Conservation (phyloP, 2,797 vertebrate genomes). For the Rhinatrema bivittatum region DNA sequence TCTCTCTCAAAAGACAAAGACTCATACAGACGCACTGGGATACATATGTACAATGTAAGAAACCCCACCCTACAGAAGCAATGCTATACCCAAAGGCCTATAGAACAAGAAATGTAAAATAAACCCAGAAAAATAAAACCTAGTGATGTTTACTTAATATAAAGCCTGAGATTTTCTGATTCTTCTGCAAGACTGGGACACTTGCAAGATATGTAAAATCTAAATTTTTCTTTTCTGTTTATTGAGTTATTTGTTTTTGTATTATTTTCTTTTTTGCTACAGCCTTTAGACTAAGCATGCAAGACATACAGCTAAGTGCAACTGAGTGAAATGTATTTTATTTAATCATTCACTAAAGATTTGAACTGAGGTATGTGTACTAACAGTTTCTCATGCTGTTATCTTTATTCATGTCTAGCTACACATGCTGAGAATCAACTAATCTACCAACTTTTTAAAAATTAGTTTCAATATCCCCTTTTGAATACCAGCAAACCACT, state of each 20-base stretch:
- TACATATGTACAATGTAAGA: conserved; percentile 86
- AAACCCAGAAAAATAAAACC: conserved; percentile 25
- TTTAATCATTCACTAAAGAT: conserved; percentile 90
- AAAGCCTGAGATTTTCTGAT: conserved; percentile 89
- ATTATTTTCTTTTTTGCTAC: conserved; percentile 68
- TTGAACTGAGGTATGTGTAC: conserved; percentile 91
- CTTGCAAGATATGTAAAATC: conserved; percentile 74
- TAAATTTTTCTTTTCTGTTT: too few species aligned
- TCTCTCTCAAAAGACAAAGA: conserved; percentile 60
- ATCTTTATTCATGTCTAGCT: conserved; percentile 92
- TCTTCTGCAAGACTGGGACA: conserved; percentile 67
- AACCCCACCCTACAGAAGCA: conserved; percentile 66
- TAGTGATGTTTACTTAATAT: conserved; percentile 68
- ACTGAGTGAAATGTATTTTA: conserved; percentile 86
- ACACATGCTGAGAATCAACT: conserved; percentile 92
- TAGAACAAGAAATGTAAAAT: conserved; percentile 59
- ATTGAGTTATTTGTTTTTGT: conserved; percentile 56
- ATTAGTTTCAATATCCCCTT: too few species aligned
- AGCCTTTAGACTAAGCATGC: conserved; percentile 95
- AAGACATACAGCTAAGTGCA: conserved; percentile 91
- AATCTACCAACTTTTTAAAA: conserved; percentile 80
- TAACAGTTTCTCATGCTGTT: conserved; percentile 93
- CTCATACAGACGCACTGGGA: conserved; percentile 72
- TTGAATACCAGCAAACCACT: conserved; percentile 70
- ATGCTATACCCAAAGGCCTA: conserved; percentile 60